A percentile compares a stretch with the other conserved stretches of the same genome.
Conservation (phyloP, 2,113 vertebrate genomes). For the Crotalus viridis region DNA sequence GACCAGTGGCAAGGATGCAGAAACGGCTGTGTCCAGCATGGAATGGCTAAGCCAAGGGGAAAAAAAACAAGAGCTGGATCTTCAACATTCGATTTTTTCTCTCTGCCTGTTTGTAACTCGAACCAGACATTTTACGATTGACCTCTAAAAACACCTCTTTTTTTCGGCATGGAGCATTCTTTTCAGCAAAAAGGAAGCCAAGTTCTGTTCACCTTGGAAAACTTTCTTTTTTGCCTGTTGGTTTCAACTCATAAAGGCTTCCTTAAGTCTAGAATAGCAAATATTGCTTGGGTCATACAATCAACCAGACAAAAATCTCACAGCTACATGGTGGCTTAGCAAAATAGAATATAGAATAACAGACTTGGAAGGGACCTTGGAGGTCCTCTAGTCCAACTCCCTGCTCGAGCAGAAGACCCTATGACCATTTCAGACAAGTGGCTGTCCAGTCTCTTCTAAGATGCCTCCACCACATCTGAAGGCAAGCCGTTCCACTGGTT, state of each 20-base stretch:
- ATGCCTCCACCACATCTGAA: neutral
- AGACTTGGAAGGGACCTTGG: neutral
- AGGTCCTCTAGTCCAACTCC: too few relatives aligned
- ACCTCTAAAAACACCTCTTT: slow-evolving; percentile 37
- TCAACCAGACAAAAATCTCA: neutral
- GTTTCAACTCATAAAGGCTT: neutral
- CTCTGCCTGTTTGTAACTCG: neutral
- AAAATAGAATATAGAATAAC: neutral
- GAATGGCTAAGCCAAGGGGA: slow-evolving; percentile 27
- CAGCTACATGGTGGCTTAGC: neutral
- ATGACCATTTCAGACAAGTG: neutral
- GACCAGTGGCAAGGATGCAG: slow-evolving; percentile 47
- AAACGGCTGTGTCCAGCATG: slow-evolving; percentile 48
- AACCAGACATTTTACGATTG: slow-evolving; percentile 25
- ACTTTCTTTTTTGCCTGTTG: neutral
- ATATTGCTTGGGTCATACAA: neutral
- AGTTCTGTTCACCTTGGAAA: neutral
- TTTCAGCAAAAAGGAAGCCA: slow-evolving; percentile 31
- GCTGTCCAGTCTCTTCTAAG: neutral
- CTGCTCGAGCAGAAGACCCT: too few relatives aligned
- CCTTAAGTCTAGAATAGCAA: neutral
- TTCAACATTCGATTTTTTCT: slow-evolving; percentile 44
- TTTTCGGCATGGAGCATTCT: slow-evolving; percentile 19
- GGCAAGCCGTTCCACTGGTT: neutral
- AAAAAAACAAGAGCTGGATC: slow-evolving; percentile 49